A percentile compares a stretch with the other conserved stretches of the same genome.
These are phyloP conservation scores for Magallana gigas DNA, from an alignment of 1,140 invertebrate genomes.

Conservation along the genomic window DNA sequence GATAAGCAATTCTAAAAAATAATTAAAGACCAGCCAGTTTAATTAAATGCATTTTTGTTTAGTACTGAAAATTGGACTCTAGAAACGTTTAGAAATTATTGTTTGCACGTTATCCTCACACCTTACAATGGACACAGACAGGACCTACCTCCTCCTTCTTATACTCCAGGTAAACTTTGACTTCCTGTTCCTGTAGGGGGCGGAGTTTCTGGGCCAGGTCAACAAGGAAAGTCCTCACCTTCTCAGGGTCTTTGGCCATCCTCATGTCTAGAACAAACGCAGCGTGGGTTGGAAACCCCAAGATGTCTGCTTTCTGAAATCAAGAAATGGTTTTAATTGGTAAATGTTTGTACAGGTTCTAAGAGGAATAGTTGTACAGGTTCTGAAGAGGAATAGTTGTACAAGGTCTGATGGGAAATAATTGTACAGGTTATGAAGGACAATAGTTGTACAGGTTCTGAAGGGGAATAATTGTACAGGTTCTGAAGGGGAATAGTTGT, in stretches of 20 bases:
- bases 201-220: slow-evolving; percentile 80
- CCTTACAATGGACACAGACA: not conserved
- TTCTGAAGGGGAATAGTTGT: no score
- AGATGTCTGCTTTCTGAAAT: slow-evolving; percentile 79
- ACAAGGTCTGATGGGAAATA: not conserved
- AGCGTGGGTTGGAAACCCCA: slow-evolving; percentile 81
- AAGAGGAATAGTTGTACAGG: no score
- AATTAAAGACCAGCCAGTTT: no score
- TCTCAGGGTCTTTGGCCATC: slow-evolving; percentile 81
- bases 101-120: not conserved
- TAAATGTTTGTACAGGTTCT: no score
- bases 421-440: no score
- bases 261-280: slow-evolving; percentile 81
- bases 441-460: no score
- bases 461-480: no score
- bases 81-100: not conserved
- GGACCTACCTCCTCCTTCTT: slow-evolving; percentile 80
- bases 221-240: slow-evolving; percentile 79
- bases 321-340: not conserved
- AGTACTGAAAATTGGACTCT: no score
- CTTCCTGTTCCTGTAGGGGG: slow-evolving; percentile 79
- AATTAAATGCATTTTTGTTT: no score
- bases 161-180: slow-evolving; percentile 78
- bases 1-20: no score
- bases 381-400: no score